These are phyloP conservation scores for Nomada ferruginata DNA, from an alignment of 2,888 invertebrate species.

Conservation along the genomic window DNA sequence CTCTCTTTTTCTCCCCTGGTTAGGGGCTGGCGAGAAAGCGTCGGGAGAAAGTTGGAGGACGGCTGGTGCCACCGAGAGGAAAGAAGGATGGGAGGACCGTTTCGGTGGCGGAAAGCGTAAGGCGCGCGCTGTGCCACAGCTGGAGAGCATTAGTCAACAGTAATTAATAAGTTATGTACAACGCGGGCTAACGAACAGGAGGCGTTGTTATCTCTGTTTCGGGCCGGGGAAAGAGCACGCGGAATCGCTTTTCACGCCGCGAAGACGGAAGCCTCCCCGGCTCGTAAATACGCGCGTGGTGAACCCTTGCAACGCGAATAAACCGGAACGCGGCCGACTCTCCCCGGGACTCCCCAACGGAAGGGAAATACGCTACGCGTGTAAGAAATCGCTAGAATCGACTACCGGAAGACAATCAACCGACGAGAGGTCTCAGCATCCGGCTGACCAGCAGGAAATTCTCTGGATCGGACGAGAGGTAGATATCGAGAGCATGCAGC, in stretches of 20 bases:
- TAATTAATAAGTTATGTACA: conserved; percentile 83
- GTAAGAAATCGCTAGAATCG: too few relatives aligned
- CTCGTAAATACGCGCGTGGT: conserved; percentile 65
- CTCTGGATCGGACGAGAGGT: neutral
- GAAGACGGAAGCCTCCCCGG: conserved; percentile 64
- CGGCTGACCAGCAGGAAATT: neutral
- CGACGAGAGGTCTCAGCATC: neutral
- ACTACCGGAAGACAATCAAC: too few relatives aligned
- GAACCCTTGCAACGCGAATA: conserved; percentile 64
- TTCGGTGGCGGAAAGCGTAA: neutral
- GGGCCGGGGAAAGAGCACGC: conserved; percentile 49
- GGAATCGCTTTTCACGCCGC: conserved; percentile 50
- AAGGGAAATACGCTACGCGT: neutral
- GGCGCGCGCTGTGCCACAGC: conserved; percentile 76
- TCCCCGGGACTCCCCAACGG: neutral
- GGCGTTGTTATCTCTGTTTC: conserved; percentile 45
- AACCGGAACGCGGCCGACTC: conserved; percentile 52
- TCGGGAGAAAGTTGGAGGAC: conserved; percentile 61
- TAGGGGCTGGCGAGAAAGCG: conserved; percentile 62
- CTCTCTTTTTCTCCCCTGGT: conserved; percentile 15
- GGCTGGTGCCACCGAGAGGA: conserved; percentile 25
- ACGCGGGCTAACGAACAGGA: conserved; percentile 77
- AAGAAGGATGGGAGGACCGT: conserved; percentile 23
- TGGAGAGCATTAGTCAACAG: conserved; percentile 82
- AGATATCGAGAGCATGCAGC: conserved; percentile 18